Evolutionary conservation across 2,888 invertebrate species (phyloP), one percentile per base, ranked within the genome.

Genomic region (Dicyrtoma fusca): DNA sequence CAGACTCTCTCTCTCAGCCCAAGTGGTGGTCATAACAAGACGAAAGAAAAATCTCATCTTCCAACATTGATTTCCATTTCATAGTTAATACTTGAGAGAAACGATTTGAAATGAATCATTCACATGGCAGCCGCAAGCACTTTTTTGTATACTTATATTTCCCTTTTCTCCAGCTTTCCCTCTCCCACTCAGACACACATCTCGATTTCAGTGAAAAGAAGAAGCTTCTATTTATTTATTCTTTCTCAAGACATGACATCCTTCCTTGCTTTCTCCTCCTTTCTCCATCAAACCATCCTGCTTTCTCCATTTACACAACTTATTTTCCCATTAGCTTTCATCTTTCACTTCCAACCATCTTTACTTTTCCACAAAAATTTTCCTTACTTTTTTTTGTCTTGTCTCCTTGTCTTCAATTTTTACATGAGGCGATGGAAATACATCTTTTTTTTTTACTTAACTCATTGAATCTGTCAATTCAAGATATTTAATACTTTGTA

Each of bases 161-260:
- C n/a, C n/a, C n/a, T n/a, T n/a, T n/a, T n/a, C n/a, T n/a, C n/a
- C 21, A 17, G 17, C 17, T 53, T 53, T 21, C 49, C 11, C 49
- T 17, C 11, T 17, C 19, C 49, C 49, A 14, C 49, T n/a, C 3
- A 49, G n/a, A 49, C 49, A 49, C 49, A 49, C 23, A 57, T 61
- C 13, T 26, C 26, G 8, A 34, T 21, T 49, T 49, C 17, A 17
- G 49, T 49, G 5, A 49, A 49, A 49, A 23, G 23, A 17, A 11
- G 61, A 61, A 61, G 26, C 8, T 25, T 17, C 45, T 63, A 42
- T 63, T 63, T 63, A 63, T 63, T 63, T 45, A 63, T 63, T 63
- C 63, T 45, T 19, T 34, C 61, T 61, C 61, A 8, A 17, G 23
- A 26, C 61, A 61, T 61, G 23, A 26, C 26, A 10, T 34, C 10